A percentile compares a stretch with the other conserved stretches of the same genome.
phyloP scores from a whole-genome alignment of 2,113 vertebrate species.

The Oreochromis spilurus region DNA sequence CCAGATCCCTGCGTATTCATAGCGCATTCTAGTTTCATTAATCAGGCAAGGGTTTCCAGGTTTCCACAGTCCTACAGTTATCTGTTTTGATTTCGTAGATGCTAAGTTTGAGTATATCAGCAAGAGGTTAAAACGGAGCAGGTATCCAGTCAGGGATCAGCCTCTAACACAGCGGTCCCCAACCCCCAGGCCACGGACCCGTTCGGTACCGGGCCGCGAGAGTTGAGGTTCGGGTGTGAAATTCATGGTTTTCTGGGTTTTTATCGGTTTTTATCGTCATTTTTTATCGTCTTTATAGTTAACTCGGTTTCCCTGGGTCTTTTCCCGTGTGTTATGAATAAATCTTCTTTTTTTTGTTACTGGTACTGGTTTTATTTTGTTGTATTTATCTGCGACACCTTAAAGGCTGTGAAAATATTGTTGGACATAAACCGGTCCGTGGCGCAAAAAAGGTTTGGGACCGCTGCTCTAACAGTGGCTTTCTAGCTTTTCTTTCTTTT shows the following conservation, averaged over 20 bases:
- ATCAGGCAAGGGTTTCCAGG: not conserved
- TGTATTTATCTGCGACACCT: not conserved
- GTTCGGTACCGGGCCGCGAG: not conserved
- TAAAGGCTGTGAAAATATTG: not conserved
- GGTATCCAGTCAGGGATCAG: not conserved
- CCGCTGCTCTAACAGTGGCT: not conserved
- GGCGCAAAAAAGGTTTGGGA: not conserved
- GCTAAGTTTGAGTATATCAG: not conserved
- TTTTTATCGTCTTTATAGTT: not conserved
- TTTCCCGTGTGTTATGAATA: not conserved
- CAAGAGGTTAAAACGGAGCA: not conserved
- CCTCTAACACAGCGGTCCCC: not conserved
- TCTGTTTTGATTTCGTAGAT: not conserved
- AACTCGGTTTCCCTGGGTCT: not conserved
- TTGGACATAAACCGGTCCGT: not conserved
- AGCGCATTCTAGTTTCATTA: not conserved
- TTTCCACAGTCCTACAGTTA: not conserved
- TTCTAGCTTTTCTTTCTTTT: not conserved
- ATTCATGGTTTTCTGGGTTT: not conserved
- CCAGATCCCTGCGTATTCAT: not conserved
- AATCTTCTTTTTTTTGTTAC: not conserved
- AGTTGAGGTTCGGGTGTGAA: not conserved
- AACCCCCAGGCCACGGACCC: accelerated
- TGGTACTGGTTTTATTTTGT: not conserved
- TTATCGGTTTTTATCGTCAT: not conserved